These are phyloP conservation scores for Mesochorus sp. DNA, from an alignment of 2,888 invertebrate genomes.

Conservation along the genomic window DNA sequence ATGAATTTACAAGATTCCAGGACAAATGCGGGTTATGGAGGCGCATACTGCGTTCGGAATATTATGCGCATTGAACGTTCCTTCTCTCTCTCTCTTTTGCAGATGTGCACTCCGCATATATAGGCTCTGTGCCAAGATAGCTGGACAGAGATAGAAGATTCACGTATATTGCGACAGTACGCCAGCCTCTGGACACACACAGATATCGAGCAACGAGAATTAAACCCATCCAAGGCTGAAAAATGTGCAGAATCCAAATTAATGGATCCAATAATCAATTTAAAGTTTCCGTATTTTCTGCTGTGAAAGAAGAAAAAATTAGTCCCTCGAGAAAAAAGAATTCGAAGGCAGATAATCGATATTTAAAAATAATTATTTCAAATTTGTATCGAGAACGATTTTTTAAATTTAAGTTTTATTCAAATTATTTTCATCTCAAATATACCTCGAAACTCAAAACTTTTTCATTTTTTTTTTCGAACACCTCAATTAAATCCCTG, in stretches of 20 bases:
- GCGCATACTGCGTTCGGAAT: slow-evolving; percentile 21
- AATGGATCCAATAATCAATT: slow-evolving; percentile 26
- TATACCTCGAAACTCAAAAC: too few relatives aligned
- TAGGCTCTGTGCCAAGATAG: slow-evolving; percentile 51
- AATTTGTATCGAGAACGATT: too few relatives aligned
- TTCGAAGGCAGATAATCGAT: too few relatives aligned
- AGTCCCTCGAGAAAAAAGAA: too few relatives aligned
- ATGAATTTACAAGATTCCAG: slow-evolving; percentile 50
- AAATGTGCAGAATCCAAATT: too few relatives aligned
- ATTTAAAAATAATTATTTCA: too few relatives aligned
- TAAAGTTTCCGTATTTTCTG: not conserved
- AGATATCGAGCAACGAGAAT: slow-evolving; percentile 14
- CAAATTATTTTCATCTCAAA: too few relatives aligned
- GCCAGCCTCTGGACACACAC: not conserved
- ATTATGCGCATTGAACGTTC: slow-evolving; percentile 38
- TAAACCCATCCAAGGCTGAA: slow-evolving; percentile 12
- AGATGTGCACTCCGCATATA: slow-evolving; percentile 32
- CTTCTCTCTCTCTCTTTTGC: slow-evolving; percentile 6
- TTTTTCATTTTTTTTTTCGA: too few relatives aligned
- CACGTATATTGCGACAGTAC: slow-evolving; percentile 15
- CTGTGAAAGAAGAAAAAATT: not conserved
- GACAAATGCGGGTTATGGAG: slow-evolving; percentile 47
- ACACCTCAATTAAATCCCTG: too few relatives aligned
- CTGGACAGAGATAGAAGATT: slow-evolving; percentile 16
- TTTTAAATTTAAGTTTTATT: too few relatives aligned